Evolutionary conservation across 2,113 vertebrate species (phyloP), one percentile per base, ranked within the genome.

Genomic region (Muntiacus reevesi): DNA sequence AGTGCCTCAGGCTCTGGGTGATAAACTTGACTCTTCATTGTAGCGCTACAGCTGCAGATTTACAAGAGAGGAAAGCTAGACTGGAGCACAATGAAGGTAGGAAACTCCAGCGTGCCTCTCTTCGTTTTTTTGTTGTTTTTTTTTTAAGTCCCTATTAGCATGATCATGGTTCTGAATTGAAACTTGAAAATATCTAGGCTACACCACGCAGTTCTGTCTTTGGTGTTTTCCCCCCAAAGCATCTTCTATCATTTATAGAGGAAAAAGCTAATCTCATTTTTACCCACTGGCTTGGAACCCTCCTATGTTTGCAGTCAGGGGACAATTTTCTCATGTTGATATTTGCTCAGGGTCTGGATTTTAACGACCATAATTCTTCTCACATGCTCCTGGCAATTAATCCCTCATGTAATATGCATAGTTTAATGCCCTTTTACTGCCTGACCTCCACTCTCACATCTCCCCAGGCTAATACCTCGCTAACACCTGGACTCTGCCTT

Each of bases 361-460:
- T 89, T 97, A 74, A 85, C n/a, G 52, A 54, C 52, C 59, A 57
- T 97, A 97, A 94, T 85, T 96, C 60, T 82, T 85, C 50, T 71
- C 78, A 74, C 30, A 52, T 6, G 36, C 55, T 91, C 43, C 45
- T 86, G 59, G 54, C 59, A 97, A 96, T 98, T 97, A 97, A 97
- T 96, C 55, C 85, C 82, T 97, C 91, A 96, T 95, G 88, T 28
- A 95, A 92, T 83, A 97, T 93, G 96, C 76, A 95, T 94, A 50
- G 50, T 92, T 96, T 47, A 55, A 50, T 88, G 85, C 19, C 74
- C 82, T 96, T 96, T 86, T 62, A 81, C 76, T 82, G 47, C 10
- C 40, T 79, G 94, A 93, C 94, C 91, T 84, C 88, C 11, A 86
- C 9, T 12, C 45, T 85, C 67, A 47, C 59, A 71, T 89, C 36